Base-by-base conservation (phyloP, 1,140 invertebrate species). In the Drosophila mojavensis region DNA sequence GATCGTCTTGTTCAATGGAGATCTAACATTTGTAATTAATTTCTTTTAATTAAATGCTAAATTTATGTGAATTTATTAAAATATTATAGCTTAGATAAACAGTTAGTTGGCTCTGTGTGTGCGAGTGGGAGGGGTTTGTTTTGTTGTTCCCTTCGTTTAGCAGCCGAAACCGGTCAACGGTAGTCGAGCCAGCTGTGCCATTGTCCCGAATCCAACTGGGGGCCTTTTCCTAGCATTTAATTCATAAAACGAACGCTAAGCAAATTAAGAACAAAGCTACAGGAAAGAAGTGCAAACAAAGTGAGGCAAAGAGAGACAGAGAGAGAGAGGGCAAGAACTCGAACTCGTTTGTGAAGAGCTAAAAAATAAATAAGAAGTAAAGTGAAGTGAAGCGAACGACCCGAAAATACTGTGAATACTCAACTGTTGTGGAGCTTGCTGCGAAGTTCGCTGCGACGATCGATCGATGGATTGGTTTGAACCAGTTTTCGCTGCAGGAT, bases 401-500 rank as follows among this genome's bases (percentile, higher is more conserved):
- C 67, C 73, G 43, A 77, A 77, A 76, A 65, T 51, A 73, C 64
- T 43, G 55, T 24, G 62, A 58, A 47, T 59, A 61, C 30, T 59
- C 26, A 59, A 47, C 43, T 45, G 20, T 13, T 50, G 11, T n/a
- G 60, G 47, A 50, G 63, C 51, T 56, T 50, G 50, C 48, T 67
- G 70, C 33, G 60, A 71, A 75, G 70, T 28, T 70, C 17, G 47
- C 9, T 36, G 63, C 67, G 66, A 17, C 73, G 74, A 85, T 84
- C 81, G 80, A 84, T 84, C 75, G 75, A 47, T 78, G 68, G 55
- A 62, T 58, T 45, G 43, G 58, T 65, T 64, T 86, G 82, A 85
- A 85, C 81, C 82, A 85, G 81, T 85, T 85, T 84, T 81, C 39
- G 48, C 82, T 67, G 74, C 82, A 85, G 81, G 81, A 85, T 85